Percentiles rank a stretch among this genome's conserved stretches.
phyloP scores from a whole-genome alignment of 2,113 vertebrate species.

The Fukomys damarensis region DNA sequence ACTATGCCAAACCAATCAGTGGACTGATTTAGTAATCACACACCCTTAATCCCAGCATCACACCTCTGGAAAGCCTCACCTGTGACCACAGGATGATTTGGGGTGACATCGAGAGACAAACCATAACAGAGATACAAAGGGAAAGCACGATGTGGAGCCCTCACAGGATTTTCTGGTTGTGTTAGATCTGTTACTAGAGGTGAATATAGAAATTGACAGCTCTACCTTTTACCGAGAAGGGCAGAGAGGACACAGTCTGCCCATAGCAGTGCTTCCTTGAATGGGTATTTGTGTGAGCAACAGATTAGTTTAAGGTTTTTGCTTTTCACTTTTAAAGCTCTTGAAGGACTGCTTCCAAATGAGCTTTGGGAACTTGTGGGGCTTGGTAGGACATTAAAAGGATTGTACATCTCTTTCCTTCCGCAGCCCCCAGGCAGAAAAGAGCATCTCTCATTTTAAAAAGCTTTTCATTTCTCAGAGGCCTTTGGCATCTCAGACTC shows the following conservation, averaged over 20 bases:
- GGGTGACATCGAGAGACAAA: not conserved
- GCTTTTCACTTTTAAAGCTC: constrained; percentile 71
- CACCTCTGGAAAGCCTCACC: not conserved
- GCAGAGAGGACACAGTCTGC: not conserved
- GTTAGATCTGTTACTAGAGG: not conserved
- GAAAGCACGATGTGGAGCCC: not conserved
- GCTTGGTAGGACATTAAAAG: constrained; percentile 65
- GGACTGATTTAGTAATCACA: not conserved
- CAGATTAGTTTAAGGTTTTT: constrained; percentile 48
- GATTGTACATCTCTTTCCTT: constrained; percentile 33
- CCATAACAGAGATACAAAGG: not conserved
- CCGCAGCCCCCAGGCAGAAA: constrained; percentile 23
- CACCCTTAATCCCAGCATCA: not conserved
- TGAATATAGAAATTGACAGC: not conserved
- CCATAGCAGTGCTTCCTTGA: not conserved
- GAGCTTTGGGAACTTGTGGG: constrained; percentile 38
- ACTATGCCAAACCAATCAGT: not conserved
- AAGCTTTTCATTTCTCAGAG: constrained; percentile 60
- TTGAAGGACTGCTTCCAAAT: constrained; percentile 48
- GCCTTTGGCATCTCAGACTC: constrained; percentile 31
- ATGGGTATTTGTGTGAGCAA: constrained; percentile 2
- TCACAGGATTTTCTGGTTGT: not conserved
- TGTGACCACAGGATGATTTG: not conserved
- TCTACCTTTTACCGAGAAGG: not conserved
- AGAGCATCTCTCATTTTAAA: constrained; percentile 71